Evolutionary conservation across 2,113 vertebrate genomes (phyloP).

Genomic region (Crotalus viridis): DNA sequence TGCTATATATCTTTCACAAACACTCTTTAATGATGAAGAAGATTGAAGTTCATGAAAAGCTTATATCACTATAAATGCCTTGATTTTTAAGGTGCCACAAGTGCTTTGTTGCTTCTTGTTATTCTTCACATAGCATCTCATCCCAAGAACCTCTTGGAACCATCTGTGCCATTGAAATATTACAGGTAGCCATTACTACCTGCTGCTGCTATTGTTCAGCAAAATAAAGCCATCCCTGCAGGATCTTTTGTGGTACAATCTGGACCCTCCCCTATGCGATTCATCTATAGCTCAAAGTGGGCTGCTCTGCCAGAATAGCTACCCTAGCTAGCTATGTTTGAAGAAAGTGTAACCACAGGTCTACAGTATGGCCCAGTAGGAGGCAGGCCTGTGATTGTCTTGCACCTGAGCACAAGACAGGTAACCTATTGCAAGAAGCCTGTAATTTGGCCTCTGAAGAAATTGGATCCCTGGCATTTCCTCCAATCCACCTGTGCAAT

Average conservation of each 20-base stretch:
- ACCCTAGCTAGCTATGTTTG: constrained; percentile 39
- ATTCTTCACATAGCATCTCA: neutral
- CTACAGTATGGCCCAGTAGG: constrained; percentile 40
- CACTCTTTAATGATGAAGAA: neutral
- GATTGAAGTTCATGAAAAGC: neutral
- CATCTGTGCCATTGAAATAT: constrained; percentile 27
- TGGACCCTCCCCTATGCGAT: neutral
- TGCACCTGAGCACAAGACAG: constrained; percentile 50
- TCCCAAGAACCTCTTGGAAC: neutral
- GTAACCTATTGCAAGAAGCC: constrained; percentile 53
- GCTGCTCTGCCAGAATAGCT: constrained; percentile 34
- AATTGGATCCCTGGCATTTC: constrained; percentile 30
- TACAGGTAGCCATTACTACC: constrained; percentile 37
- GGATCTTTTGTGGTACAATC: constrained; percentile 19
- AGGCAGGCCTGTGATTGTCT: constrained; percentile 34
- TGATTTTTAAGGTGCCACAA: neutral
- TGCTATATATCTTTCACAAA: neutral
- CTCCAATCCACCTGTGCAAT: constrained; percentile 12
- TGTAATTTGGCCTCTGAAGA: constrained; percentile 58
- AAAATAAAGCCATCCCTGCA: constrained; percentile 14
- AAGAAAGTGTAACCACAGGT: constrained; percentile 25
- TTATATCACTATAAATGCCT: neutral
- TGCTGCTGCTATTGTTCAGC: constrained; percentile 16
- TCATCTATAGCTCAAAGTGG: constrained; percentile 48
- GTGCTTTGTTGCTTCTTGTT: neutral